Percentiles rank a stretch among this genome's conserved stretches.
These are phyloP conservation scores for Antheraea pernyi DNA, from an alignment of 1,140 invertebrate genomes.

Conservation along the genomic window DNA sequence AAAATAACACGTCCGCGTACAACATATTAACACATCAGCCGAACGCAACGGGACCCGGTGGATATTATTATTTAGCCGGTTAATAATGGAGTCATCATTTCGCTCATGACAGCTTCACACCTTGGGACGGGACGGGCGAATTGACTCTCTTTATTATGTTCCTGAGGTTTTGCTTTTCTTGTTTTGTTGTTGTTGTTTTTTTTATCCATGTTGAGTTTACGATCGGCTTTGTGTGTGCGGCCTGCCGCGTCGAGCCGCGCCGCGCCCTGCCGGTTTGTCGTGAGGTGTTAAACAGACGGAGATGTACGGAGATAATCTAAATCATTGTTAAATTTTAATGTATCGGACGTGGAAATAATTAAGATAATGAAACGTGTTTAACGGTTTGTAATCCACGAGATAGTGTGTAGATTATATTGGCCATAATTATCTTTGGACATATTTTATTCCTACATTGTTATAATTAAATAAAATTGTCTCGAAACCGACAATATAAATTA, in stretches of 20 bases:
- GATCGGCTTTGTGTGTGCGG: slow-evolving; percentile 53
- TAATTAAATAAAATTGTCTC: too few species aligned
- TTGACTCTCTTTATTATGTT: slow-evolving; percentile 63
- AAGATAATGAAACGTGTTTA: slow-evolving; percentile 37
- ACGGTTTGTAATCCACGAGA: slow-evolving; percentile 22
- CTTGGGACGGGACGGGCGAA: slow-evolving; percentile 51
- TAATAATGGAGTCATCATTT: slow-evolving; percentile 74
- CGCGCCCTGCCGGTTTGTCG: slow-evolving; percentile 21
- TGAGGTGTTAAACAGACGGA: slow-evolving; percentile 54
- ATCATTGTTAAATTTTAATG: slow-evolving; percentile 47
- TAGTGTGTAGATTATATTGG: not conserved
- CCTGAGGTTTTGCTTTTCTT: slow-evolving; percentile 27
- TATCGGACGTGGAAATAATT: slow-evolving; percentile 58
- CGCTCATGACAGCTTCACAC: slow-evolving; percentile 71
- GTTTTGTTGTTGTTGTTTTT: slow-evolving; percentile 40
- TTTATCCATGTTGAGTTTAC: slow-evolving; percentile 52
- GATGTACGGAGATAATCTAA: slow-evolving; percentile 50
- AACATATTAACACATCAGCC: slow-evolving; percentile 46
- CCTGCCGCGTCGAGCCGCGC: slow-evolving; percentile 22
- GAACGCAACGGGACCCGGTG: slow-evolving; percentile 31
- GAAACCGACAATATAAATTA: too few species aligned
- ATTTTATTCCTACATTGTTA: not conserved
- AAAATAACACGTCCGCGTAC: slow-evolving; percentile 26
- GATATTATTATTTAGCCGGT: slow-evolving; percentile 53
- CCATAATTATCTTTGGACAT: slow-evolving; percentile 1